Evolutionary conservation across 1,140 invertebrate species (phyloP), one percentile per base, ranked within the genome.

Genomic region (Idris sp.): DNA sequence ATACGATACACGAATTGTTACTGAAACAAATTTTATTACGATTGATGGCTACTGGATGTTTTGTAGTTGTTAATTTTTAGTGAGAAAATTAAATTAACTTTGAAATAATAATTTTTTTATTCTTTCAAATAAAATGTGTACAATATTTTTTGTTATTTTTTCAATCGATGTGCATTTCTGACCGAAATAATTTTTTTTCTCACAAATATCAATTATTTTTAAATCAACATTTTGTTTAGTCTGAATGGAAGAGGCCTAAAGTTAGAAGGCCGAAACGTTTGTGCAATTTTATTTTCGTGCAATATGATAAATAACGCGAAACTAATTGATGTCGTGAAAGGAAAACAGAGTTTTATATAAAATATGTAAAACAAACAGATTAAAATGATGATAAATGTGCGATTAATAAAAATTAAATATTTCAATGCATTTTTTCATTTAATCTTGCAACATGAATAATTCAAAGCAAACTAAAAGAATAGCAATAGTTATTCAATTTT

Each of bases 121-220:
- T n/a, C n/a, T n/a, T n/a, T n/a, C n/a, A n/a, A n/a, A n/a, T 38
- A 22, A 22, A 22, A 6, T 22, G 19, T 22, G 6, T 2, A 22
- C 19, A 22, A 22, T 6, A 2, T 22, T 22, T 22, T 33, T 2
- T 35, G 10, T 4, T 9, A 11, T 53, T 15, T 44, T 5, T 40
- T 33, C 15, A 33, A 11, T 9, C 28, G 9, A 0, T 10, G 7
- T 19, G 15, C 15, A 25, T 44, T 44, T 48, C 9, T 19, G 19
- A 19, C 9, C 41, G 35, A 61, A 40, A n/a, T n/a, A 40, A 59
- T 26, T 46, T 38, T 36, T 14, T 59, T 46, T 35, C 56, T 38
- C 28, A 25, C 9, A 46, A 19, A 40, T 33, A 61, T 61, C 43
- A 61, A 61, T 48, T 48, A 61, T 61, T 61, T 61, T 61, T 41